Conservation (phyloP, 2,797 vertebrate species). For the Sebastes matsubarae region DNA sequence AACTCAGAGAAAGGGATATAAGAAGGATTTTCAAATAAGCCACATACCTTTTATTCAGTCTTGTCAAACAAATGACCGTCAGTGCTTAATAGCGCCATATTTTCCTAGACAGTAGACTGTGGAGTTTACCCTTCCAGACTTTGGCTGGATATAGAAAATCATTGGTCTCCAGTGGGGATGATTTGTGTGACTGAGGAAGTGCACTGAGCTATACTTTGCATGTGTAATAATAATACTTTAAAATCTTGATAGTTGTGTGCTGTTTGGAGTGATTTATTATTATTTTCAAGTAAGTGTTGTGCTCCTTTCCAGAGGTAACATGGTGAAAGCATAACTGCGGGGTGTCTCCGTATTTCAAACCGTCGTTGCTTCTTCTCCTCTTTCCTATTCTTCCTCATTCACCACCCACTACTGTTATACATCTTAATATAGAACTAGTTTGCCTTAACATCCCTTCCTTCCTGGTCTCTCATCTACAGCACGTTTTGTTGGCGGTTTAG, state of each 20-base stretch:
- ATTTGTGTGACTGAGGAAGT: neutral
- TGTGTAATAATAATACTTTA: neutral
- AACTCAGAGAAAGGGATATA: neutral
- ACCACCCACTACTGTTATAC: neutral
- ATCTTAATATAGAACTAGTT: slow-evolving; percentile 29
- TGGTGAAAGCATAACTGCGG: neutral
- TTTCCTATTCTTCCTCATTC: slow-evolving; percentile 4
- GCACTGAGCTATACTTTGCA: neutral
- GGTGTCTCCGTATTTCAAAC: neutral
- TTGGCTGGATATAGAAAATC: neutral
- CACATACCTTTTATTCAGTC: neutral
- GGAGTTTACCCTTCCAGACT: neutral
- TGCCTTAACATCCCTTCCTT: slow-evolving; percentile 23
- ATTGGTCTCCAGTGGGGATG: neutral
- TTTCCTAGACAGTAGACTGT: neutral
- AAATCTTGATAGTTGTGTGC: neutral
- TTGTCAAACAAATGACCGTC: neutral
- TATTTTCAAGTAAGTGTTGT: neutral
- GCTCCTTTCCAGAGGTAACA: neutral
- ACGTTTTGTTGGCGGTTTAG: slow-evolving; percentile 32
- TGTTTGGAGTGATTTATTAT: neutral
- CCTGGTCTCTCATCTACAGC: slow-evolving; percentile 35
- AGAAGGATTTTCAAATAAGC: neutral
- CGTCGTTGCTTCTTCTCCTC: slow-evolving; percentile 2
- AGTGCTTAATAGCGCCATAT: neutral